Evolutionary conservation across 2,113 vertebrate species (phyloP).

Genomic region (Gopherus flavomarginatus): DNA sequence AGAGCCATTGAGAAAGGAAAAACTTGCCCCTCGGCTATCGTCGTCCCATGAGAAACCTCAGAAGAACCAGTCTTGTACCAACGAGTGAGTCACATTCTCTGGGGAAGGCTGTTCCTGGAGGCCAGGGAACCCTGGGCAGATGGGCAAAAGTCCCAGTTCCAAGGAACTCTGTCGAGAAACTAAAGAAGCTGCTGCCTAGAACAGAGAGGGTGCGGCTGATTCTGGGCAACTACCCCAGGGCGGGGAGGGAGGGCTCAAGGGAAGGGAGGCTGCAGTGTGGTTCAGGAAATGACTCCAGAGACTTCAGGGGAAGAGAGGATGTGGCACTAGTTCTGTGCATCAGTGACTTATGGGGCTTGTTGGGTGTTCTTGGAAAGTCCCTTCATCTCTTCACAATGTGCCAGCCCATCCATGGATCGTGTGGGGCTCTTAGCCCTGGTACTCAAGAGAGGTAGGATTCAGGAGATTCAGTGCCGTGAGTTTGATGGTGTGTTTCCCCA

Average conservation of each 20-base stretch:
- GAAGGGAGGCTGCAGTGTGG: not conserved
- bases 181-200: not conserved
- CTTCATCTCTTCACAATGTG: not conserved
- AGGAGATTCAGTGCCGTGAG: not conserved
- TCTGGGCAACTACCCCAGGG: not conserved
- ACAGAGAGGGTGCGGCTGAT: not conserved
- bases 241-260: not conserved
- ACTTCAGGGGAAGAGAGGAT: not conserved
- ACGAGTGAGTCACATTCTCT: not conserved
- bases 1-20: not conserved
- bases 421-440: not conserved
- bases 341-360: not conserved
- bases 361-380: not conserved
- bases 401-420: not conserved
- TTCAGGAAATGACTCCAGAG: not conserved
- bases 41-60: not conserved
- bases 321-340: not conserved
- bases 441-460: not conserved
- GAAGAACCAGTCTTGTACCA: not conserved
- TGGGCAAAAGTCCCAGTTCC: not conserved
- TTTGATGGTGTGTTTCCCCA: not conserved
- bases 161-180: not conserved
- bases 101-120: not conserved
- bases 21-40: not conserved
- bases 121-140: not conserved